Percentiles rank a stretch among this genome's conserved stretches.
Conservation (phyloP, 1,140 invertebrate genomes). For the Elymnias hypermnestra region DNA sequence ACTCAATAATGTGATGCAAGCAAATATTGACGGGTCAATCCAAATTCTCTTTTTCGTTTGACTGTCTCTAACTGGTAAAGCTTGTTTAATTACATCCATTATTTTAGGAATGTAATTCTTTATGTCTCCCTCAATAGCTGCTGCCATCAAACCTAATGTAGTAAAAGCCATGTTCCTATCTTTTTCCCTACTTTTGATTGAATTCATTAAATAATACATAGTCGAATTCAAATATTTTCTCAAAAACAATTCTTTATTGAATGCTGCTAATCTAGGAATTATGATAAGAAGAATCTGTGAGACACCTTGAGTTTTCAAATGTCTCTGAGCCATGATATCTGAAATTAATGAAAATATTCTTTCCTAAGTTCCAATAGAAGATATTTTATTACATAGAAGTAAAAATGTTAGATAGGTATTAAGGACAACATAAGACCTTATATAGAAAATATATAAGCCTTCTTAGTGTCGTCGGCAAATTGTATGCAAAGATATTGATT, state of each 20-base stretch:
- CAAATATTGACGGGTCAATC: slow-evolving; percentile 94
- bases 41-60: slow-evolving; percentile 82
- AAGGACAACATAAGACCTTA: too few relatives aligned
- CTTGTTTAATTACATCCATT: slow-evolving; percentile 89
- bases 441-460: too few relatives aligned
- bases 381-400: too few relatives aligned
- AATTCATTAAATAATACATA: slow-evolving; percentile 86
- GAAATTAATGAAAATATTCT: too few relatives aligned
- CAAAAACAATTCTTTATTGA: slow-evolving; percentile 90
- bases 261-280: slow-evolving; percentile 95
- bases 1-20: slow-evolving; percentile 95
- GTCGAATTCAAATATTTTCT: slow-evolving; percentile 86
- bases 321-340: slow-evolving; percentile 87
- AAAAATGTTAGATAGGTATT: too few relatives aligned
- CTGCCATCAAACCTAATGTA: slow-evolving; percentile 92
- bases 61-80: slow-evolving; percentile 87
- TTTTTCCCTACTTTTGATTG: slow-evolving; percentile 86
- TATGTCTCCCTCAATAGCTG: slow-evolving; percentile 91
- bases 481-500: too few relatives aligned
- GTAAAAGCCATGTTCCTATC: slow-evolving; percentile 92
- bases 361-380: too few relatives aligned
- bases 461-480: too few relatives aligned
- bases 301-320: slow-evolving; percentile 86
- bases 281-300: slow-evolving; percentile 92
- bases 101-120: slow-evolving; percentile 88